These are phyloP conservation scores for Aptenodytes patagonicus DNA, from an alignment of 2,113 vertebrate genomes.

Conservation along the genomic window DNA sequence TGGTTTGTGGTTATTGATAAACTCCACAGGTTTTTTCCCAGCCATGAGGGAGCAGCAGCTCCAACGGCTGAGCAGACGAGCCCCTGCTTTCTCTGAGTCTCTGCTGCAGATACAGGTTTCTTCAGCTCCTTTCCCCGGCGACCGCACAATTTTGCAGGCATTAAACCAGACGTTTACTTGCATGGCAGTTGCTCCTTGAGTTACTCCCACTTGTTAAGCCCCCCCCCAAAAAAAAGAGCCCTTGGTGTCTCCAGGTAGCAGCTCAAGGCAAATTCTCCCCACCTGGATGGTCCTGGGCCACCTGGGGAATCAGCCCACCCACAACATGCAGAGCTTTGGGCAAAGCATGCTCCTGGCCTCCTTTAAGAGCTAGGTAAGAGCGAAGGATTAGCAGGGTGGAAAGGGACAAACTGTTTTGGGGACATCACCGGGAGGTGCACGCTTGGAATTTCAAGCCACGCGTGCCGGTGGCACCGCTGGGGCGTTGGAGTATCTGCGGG, in stretches of 20 bases:
- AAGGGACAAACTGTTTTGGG: background rate
- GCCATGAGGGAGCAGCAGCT: background rate
- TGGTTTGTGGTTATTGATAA: background rate
- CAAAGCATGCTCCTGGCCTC: background rate
- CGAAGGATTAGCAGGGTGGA: rapidly evolving
- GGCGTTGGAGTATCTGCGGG: background rate
- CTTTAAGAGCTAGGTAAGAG: background rate
- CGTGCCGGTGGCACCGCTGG: rapidly evolving
- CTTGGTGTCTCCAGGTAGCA: background rate
- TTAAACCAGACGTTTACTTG: background rate
- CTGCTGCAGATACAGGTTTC: background rate
- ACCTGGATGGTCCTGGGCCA: background rate
- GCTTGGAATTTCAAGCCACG: background rate
- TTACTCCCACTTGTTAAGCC: background rate
- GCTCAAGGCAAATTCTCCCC: background rate
- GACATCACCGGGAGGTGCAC: background rate
- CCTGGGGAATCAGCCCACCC: background rate
- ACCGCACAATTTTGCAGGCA: too few species aligned
- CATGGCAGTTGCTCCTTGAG: background rate
- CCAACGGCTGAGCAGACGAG: background rate
- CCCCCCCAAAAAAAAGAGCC: background rate
- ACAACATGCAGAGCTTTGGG: rapidly evolving
- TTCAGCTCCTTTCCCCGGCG: background rate
- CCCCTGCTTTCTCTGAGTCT: background rate
- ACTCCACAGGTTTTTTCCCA: background rate